Evolutionary conservation across 92 coral and sea anemone genomes (phyloP), one percentile per base, ranked within the genome.

Genomic region (Diadumene lineata): DNA sequence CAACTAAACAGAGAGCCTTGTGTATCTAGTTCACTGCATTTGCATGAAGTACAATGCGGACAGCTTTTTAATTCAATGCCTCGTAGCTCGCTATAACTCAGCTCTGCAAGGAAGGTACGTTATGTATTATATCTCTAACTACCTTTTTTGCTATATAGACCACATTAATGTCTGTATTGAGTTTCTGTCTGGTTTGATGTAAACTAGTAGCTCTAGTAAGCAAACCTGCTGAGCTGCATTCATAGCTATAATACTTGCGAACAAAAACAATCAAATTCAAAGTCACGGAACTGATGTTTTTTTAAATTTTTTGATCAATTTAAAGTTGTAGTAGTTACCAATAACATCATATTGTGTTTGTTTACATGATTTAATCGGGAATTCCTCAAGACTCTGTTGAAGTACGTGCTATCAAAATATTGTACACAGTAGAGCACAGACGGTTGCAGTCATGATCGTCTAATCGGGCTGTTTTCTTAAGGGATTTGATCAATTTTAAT

Each of bases 1-100:
- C 22, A 11, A 58, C 64, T n/a, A 26, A 58, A 58, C 64, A 58
- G 64, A 58, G 64, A 58, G 64, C 28, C 1, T 13, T 38, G 64
- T 58, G 64, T 58, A 58, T 58, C 64, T 58, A 15, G 64, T 58
- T 58, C 22, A 58, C 26, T 58, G 26, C 27, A 1, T 22, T 58
- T n/a, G 31, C 64, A 58, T 58, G 64, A 58, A 26, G 27, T n/a
- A 58, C 26, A 13, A 24, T 58, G 29, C 64, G 26, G 64, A 58
- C 64, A 58, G 2, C 64, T 22, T 13, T 4, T 13, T 58, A 23
- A 58, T 58, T 28, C 25, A 58, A 7, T 23, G 64, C 22, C 11
- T 26, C 26, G 11, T 7, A 58, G 22, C 28, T 19, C 64, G 25
- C 64, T 17, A 17, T 58, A 58, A 19, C 1, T 58, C 64, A 23